A percentile compares a stretch with the other conserved stretches of the same genome.
Conservation (phyloP, 1,140 invertebrate genomes). For the Trachelipus rathkii region DNA sequence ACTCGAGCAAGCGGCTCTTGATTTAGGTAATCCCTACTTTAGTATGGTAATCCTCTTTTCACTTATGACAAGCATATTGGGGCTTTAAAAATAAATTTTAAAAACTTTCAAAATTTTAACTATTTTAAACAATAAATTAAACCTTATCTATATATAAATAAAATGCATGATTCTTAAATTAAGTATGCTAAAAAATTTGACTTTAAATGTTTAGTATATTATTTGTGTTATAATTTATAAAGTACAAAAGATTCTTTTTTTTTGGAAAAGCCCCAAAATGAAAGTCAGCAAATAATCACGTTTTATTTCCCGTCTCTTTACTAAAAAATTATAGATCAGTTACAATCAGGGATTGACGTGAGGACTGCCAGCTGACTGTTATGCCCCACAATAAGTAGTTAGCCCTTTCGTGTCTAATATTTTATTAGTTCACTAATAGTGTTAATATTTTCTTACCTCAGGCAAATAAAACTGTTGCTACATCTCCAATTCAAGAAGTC, state of each 20-base stretch:
- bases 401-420: too few relatives aligned
- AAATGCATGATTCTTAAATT: too few relatives aligned
- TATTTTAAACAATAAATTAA: too few relatives aligned
- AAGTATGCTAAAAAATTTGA: too few relatives aligned
- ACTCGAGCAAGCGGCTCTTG: conserved; percentile 2
- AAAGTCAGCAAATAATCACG: not conserved
- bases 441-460: conserved; percentile 34
- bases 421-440: too few relatives aligned
- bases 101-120: too few relatives aligned
- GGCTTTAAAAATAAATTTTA: not conserved
- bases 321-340: not conserved
- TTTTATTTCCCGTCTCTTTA: not conserved
- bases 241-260: too few relatives aligned
- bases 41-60: conserved; percentile 7
- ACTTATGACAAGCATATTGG: not conserved
- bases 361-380: conserved; percentile 8
- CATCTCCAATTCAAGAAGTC: conserved; percentile 78
- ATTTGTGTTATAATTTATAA: too few relatives aligned
- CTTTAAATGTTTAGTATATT: too few relatives aligned
- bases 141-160: too few relatives aligned
- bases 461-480: conserved; percentile 83
- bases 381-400: not conserved
- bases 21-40: conserved; percentile 5
- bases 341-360: not conserved
- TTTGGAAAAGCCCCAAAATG: not conserved